Base-by-base conservation (phyloP, 2,888 invertebrate genomes). In the Phoenoteleia sp. region DNA sequence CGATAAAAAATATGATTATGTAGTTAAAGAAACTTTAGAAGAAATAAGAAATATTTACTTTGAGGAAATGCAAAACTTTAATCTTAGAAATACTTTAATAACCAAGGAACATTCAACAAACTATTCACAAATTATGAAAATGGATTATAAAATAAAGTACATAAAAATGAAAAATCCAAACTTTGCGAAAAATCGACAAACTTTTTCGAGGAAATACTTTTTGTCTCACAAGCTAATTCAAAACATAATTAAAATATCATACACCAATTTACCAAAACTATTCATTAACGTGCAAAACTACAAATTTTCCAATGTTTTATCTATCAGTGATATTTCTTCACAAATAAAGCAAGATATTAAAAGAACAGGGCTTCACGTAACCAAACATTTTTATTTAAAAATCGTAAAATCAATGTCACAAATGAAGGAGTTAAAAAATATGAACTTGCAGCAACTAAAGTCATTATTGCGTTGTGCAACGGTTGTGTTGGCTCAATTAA, bases 401-500 rank as follows among this genome's bases (percentile, higher is more conserved):
- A 86, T 94, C 5, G 89, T 94, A 27, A 74, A 88, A 66, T 91
- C 91, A 29, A 86, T 95, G 64, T 90, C 91, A 49, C 60, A 86
- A 79, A 71, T 60, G 11, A 47, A 29, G 6, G 58, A 81, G 9
- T 33, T 88, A 89, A 91, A 33, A 89, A 92, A 86, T 85, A 91
- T 81, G 19, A 85, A 92, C 0, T n/a, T 39, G 2, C 90, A 92
- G 74, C 89, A 91, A 11, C 92, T 94, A 91, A 88, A 90, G 7
- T 91, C 91, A 17, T 90, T 94, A 9, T 93, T 94, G 87, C 87
- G 88, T 7, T 95, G 94, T 47, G 91, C 94, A 1, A 94, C 94
- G 80, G 89, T 92, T 25, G 91, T 96, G 0, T 94, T 96, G 76
- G 94, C 95, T 42, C 94, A 95, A 88, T 95, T 96, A 92, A 95